Evolutionary conservation across 2,888 invertebrate genomes (phyloP).

Genomic region (Nomada ferruginata): DNA sequence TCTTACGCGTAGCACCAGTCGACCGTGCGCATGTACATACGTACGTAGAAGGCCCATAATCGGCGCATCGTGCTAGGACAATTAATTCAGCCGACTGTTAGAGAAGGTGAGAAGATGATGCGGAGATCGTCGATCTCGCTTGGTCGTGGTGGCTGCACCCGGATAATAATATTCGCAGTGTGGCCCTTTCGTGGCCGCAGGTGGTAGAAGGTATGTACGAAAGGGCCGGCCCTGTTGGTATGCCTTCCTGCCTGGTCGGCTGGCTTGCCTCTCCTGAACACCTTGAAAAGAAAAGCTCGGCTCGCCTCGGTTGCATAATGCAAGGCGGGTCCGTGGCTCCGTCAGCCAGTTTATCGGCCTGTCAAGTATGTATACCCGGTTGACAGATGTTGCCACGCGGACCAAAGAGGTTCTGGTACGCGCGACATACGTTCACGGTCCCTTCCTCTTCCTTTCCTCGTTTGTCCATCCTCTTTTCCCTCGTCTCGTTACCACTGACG

Average conservation of each 20-base stretch:
- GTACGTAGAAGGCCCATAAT: slow-evolving; percentile 35
- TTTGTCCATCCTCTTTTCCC: slow-evolving; percentile 3
- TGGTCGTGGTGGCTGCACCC: slow-evolving; percentile 61
- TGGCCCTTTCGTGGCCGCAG: slow-evolving; percentile 55
- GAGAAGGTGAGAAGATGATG: slow-evolving; percentile 43
- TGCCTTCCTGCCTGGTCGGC: slow-evolving; percentile 19
- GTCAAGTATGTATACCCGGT: slow-evolving; percentile 64
- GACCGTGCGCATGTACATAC: neutral
- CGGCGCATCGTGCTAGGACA: slow-evolving; percentile 46
- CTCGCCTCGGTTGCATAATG: slow-evolving; percentile 70
- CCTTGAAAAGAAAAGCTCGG: slow-evolving; percentile 63
- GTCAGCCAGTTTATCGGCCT: slow-evolving; percentile 75
- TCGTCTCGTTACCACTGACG: neutral
- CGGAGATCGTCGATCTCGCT: slow-evolving; percentile 43
- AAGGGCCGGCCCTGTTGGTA: slow-evolving; percentile 31
- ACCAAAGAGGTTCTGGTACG: slow-evolving; percentile 47
- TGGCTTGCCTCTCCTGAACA: slow-evolving; percentile 46
- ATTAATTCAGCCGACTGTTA: slow-evolving; percentile 54
- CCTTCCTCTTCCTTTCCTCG: slow-evolving; percentile 27
- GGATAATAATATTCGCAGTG: slow-evolving; percentile 64
- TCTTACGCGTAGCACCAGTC: neutral
- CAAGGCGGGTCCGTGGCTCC: slow-evolving; percentile 69
- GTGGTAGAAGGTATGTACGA: slow-evolving; percentile 46
- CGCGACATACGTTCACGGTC: slow-evolving; percentile 49
- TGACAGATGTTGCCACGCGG: slow-evolving; percentile 73